These are phyloP conservation scores for Drosophila diplacantha DNA, from an alignment of 2,888 invertebrate species.

Conservation along the genomic window DNA sequence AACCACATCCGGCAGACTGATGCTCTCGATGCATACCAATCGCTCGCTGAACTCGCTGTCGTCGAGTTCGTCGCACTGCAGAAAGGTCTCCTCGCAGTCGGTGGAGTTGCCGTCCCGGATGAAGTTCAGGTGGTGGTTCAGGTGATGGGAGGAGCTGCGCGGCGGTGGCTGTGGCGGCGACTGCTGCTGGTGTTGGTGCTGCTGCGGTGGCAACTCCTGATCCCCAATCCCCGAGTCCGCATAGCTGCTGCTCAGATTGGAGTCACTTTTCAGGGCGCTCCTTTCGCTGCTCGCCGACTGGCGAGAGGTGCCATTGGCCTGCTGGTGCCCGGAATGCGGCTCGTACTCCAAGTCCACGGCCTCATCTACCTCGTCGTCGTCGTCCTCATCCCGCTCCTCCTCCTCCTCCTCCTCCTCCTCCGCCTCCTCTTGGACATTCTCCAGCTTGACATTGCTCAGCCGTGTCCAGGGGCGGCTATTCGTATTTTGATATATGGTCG, in stretches of 20 bases:
- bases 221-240: conserved; percentile 75
- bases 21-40: conserved; percentile 77
- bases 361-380: conserved; percentile 55
- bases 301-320: conserved; percentile 43
- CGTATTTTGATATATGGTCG: conserved; percentile 61
- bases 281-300: conserved; percentile 64
- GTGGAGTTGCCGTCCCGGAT: conserved; percentile 75
- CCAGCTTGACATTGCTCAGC: conserved; percentile 66
- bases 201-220: conserved; percentile 18
- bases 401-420: conserved; percentile 59
- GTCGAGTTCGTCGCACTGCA: conserved; percentile 75
- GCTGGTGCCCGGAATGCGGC: conserved; percentile 25
- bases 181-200: conserved; percentile 6
- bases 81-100: conserved; percentile 75
- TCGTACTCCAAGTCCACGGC: conserved; percentile 55
- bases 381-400: conserved; percentile 37
- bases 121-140: conserved; percentile 47
- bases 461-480: conserved; percentile 60
- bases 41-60: conserved; percentile 66
- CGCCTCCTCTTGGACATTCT: conserved; percentile 72
- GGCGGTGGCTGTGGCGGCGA: conserved; percentile 37
- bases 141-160: conserved; percentile 39
- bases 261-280: conserved; percentile 71
- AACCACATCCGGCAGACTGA: conserved; percentile 78
- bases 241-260: conserved; percentile 74